Percentiles rank a stretch among this genome's conserved stretches.
These are phyloP conservation scores for Trypoxylon attenuatum DNA, from an alignment of 2,888 invertebrate genomes.

Conservation along the genomic window DNA sequence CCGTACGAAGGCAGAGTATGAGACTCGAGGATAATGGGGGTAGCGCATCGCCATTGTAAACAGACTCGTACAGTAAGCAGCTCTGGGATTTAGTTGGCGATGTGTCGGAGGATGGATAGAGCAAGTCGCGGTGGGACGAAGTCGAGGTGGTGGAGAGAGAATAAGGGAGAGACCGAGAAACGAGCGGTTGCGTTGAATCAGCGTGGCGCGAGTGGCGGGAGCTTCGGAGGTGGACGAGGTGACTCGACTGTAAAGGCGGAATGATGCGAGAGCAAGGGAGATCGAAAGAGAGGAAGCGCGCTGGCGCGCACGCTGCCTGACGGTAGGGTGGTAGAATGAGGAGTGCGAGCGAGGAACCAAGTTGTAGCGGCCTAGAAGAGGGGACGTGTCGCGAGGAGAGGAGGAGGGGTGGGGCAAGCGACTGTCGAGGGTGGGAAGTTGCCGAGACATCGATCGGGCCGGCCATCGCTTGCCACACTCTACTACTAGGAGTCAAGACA, in stretches of 20 bases:
- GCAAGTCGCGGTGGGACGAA: slow-evolving; percentile 35
- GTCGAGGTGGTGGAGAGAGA: too few species aligned
- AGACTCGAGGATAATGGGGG: slow-evolving; percentile 60
- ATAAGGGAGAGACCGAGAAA: slow-evolving; percentile 26
- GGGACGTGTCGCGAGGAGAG: slow-evolving; percentile 46
- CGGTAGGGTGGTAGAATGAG: slow-evolving; percentile 18
- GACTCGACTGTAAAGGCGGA: too few species aligned
- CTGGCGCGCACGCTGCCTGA: slow-evolving; percentile 26
- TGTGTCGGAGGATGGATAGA: slow-evolving; percentile 44
- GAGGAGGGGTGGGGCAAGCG: slow-evolving; percentile 12
- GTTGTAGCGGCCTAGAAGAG: slow-evolving; percentile 18
- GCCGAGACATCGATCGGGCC: slow-evolving; percentile 74
- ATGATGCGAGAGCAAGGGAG: too few species aligned
- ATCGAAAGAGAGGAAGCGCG: slow-evolving; percentile 10
- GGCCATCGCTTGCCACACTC: slow-evolving; percentile 74
- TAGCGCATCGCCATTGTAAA: slow-evolving; percentile 70
- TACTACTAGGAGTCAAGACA: slow-evolving; percentile 73
- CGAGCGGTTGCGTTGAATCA: slow-evolving; percentile 36
- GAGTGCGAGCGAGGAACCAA: slow-evolving; percentile 22
- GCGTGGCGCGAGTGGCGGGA: too few species aligned
- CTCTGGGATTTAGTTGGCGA: slow-evolving; percentile 68
- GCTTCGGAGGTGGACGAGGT: too few species aligned
- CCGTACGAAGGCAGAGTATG: slow-evolving; percentile 35
- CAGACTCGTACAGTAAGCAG: slow-evolving; percentile 66
- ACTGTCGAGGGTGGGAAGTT: slow-evolving; percentile 70